phyloP scores from a whole-genome alignment of 2,888 invertebrate species.

The Euspilapteryx auroguttella region DNA sequence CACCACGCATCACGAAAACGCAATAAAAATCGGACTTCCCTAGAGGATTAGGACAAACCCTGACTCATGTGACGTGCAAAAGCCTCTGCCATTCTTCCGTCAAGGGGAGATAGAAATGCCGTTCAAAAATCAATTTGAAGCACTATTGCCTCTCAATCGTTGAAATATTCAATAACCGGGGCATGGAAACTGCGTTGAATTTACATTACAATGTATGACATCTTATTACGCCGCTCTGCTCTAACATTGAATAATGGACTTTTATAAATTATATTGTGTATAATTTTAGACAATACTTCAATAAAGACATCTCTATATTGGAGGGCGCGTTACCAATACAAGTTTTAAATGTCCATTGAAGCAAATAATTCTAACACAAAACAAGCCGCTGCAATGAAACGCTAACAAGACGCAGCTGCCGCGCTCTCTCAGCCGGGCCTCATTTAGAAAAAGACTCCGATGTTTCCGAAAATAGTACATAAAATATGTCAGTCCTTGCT shows the following conservation, averaged over 20 bases:
- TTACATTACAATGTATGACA: constrained; percentile 14
- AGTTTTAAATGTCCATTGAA: constrained; percentile 28
- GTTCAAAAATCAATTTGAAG: constrained; percentile 47
- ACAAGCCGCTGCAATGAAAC: constrained; percentile 27
- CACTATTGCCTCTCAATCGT: constrained; percentile 12
- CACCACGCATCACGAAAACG: constrained; percentile 42
- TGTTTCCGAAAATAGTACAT: constrained; percentile 59
- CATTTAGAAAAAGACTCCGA: constrained; percentile 54
- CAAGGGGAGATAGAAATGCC: constrained; percentile 25
- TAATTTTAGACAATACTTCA: constrained; percentile 34
- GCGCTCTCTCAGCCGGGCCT: constrained; percentile 33
- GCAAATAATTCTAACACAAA: constrained; percentile 52
- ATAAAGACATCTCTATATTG: constrained; percentile 14
- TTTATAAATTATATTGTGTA: constrained; percentile 31
- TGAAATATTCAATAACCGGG: not conserved
- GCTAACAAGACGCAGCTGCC: constrained; percentile 59
- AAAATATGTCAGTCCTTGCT: constrained; percentile 58
- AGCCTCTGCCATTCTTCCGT: constrained; percentile 36
- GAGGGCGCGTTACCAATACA: constrained; percentile 24
- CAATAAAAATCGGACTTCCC: constrained; percentile 54
- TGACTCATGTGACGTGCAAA: constrained; percentile 50
- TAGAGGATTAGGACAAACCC: constrained; percentile 49
- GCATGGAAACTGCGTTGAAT: not conserved
- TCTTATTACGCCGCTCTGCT: constrained; percentile 29
- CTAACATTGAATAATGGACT: constrained; percentile 38